Evolutionary conservation across 2,888 invertebrate species (phyloP), one percentile per base, ranked within the genome.

Genomic region (Hyposoter dolosus): DNA sequence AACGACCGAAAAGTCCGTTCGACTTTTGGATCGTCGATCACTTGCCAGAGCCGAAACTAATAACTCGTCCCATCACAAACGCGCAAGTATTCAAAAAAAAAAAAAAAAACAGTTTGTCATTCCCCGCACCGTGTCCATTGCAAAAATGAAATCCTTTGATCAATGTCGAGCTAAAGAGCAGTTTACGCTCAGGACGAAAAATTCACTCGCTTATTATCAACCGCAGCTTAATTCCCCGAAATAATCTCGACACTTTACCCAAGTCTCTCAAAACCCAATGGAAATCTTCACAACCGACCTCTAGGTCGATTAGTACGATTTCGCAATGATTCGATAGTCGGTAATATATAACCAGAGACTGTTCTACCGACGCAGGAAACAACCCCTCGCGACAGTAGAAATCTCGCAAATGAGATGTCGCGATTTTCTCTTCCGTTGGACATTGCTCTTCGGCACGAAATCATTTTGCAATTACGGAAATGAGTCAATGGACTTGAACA

Each of bases 221-320:
- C 23, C 28, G 28, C 9, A n/a, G 15, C n/a, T 17, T 19, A 0
- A 35, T 35, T 50, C 4, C 28, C 35, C 9, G 4, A 76, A 4
- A 9, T 75, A 23, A 3, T 43, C n/a, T 65, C 15, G 12, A 32
- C 66, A 32, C 45, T 19, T 35, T n/a, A 17, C 32, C 23, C 35
- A 60, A 17, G 50, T 28, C 45, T 28, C 65, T 47, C 1, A 0
- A 15, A 47, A 47, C 43, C 6, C 6, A n/a, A 35, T 28, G 47
- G 82, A 66, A 72, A 83, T 12, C 81, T 23, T 50, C 47, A 10
- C 23, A 60, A 32, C 81, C 83, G 83, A 86, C 77, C 43, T 76
- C 40, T 32, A 66, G 65, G 9, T 66, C 47, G 60, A 23, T 47
- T 60, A 45, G 28, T 43, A 50, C 50, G 12, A n/a, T 43, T 3